A percentile compares a stretch with the other conserved stretches of the same genome.
Evolutionary conservation across 2,888 invertebrate species (phyloP).

Genomic region (Andrena fulva): DNA sequence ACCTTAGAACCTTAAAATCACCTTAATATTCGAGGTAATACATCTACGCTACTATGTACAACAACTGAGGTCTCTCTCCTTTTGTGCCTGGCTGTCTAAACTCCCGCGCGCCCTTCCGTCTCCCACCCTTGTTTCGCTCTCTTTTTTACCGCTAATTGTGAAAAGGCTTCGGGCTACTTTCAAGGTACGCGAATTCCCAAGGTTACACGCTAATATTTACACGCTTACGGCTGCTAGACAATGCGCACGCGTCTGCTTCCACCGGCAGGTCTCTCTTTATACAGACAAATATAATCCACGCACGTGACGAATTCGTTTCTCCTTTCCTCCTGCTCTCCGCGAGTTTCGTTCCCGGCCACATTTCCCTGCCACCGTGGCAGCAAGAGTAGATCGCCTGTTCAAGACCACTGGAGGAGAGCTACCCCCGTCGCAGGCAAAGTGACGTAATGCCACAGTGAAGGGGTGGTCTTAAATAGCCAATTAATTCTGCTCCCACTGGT

Average conservation of each 20-base stretch:
- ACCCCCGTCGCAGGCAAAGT: neutral
- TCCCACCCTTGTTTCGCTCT: slow-evolving; percentile 5
- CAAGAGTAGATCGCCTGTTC: neutral
- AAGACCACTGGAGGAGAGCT: neutral
- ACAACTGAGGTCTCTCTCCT: slow-evolving; percentile 45
- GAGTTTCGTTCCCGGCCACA: neutral
- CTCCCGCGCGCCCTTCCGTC: neutral
- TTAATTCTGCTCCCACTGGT: neutral
- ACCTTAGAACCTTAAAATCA: slow-evolving; percentile 53
- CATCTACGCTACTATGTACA: slow-evolving; percentile 68
- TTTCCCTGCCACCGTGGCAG: neutral
- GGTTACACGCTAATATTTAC: slow-evolving; percentile 71
- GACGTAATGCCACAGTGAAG: neutral
- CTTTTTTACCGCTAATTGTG: slow-evolving; percentile 58
- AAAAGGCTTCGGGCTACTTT: slow-evolving; percentile 78
- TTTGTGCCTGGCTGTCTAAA: slow-evolving; percentile 39
- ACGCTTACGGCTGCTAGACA: slow-evolving; percentile 50
- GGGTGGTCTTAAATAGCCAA: neutral
- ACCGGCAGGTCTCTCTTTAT: slow-evolving; percentile 3
- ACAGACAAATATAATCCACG: slow-evolving; percentile 35
- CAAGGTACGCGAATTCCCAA: slow-evolving; percentile 77
- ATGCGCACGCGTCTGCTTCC: neutral
- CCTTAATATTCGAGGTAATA: slow-evolving; percentile 17
- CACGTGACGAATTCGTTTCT: slow-evolving; percentile 31
- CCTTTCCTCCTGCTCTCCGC: neutral